These are phyloP conservation scores for Mythimna ferrago DNA, from an alignment of 2,888 invertebrate genomes.

Conservation along the genomic window DNA sequence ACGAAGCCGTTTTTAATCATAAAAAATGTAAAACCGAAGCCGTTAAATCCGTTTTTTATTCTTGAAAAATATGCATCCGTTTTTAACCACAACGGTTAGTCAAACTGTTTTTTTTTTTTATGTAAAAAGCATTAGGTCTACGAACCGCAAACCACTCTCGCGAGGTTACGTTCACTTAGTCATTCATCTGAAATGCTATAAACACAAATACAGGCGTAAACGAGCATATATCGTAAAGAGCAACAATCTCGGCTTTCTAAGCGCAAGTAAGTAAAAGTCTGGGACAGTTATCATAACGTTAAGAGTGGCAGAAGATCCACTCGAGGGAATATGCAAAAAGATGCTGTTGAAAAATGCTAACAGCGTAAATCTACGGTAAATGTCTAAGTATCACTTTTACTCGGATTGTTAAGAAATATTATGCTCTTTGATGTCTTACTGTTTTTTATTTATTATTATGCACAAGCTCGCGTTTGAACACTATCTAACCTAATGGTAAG, in stretches of 20 bases:
- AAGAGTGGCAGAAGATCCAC: slow-evolving; percentile 22
- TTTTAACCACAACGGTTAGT: not conserved
- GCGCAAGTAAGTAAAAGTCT: slow-evolving; percentile 61
- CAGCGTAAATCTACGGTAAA: not conserved
- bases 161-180: slow-evolving; percentile 34
- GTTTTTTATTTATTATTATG: no score
- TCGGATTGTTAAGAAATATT: no score
- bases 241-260: slow-evolving; percentile 59
- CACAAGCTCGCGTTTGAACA: no score
- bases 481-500: no score
- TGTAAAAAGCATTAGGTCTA: not conserved
- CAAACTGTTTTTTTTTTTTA: not conserved
- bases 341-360: not conserved
- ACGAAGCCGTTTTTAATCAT: not conserved
- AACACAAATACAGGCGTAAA: slow-evolving; percentile 45
- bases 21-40: not conserved
- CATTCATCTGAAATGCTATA: slow-evolving; percentile 48
- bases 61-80: not conserved
- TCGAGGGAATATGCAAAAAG: not conserved
- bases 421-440: no score
- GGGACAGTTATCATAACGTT: slow-evolving; percentile 32
- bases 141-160: slow-evolving; percentile 24
- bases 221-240: slow-evolving; percentile 55
- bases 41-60: not conserved
- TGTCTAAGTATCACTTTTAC: no score